Conservation (phyloP, 2,888 invertebrate genomes). For the Cordilura impudica region DNA sequence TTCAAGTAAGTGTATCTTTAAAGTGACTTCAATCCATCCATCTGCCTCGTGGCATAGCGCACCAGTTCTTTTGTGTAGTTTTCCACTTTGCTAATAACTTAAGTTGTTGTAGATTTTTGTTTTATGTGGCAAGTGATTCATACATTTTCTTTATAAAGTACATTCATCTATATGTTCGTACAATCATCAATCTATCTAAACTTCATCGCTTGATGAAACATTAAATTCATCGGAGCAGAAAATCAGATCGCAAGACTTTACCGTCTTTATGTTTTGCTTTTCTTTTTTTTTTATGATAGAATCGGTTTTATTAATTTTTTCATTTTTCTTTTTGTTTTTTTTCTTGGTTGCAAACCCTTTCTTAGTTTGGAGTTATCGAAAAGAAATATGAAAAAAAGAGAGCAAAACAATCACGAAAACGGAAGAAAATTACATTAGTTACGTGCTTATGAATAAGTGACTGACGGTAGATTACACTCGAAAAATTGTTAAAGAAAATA, state of each 20-base stretch:
- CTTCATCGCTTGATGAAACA: constrained; percentile 67
- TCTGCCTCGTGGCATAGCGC: constrained; percentile 59
- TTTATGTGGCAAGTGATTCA: constrained; percentile 59
- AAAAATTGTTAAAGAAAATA: too few relatives aligned
- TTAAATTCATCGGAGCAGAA: constrained; percentile 76
- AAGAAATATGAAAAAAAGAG: constrained; percentile 25
- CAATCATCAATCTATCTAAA: constrained; percentile 62
- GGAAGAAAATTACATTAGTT: constrained; percentile 60
- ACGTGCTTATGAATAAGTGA: constrained; percentile 46
- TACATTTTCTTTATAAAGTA: constrained; percentile 34
- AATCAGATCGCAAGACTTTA: constrained; percentile 71
- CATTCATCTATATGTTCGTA: constrained; percentile 42
- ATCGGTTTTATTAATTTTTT: constrained; percentile 40
- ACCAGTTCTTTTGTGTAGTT: constrained; percentile 36
- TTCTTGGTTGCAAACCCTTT: constrained; percentile 50
- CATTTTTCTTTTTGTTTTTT: constrained; percentile 13
- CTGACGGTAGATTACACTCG: constrained; percentile 16
- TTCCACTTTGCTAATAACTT: constrained; percentile 55
- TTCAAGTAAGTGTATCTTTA: constrained; percentile 34
- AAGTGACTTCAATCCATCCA: constrained; percentile 51
- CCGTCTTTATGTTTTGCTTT: constrained; percentile 45
- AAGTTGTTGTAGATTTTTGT: constrained; percentile 15
- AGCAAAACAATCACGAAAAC: constrained; percentile 55
- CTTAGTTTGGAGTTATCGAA: constrained; percentile 24
- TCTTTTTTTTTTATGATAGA: constrained; percentile 55